Percentiles rank a stretch among this genome's conserved stretches.
Conservation (phyloP, 2,797 vertebrate species). For the Gymnothorax reevesii region DNA sequence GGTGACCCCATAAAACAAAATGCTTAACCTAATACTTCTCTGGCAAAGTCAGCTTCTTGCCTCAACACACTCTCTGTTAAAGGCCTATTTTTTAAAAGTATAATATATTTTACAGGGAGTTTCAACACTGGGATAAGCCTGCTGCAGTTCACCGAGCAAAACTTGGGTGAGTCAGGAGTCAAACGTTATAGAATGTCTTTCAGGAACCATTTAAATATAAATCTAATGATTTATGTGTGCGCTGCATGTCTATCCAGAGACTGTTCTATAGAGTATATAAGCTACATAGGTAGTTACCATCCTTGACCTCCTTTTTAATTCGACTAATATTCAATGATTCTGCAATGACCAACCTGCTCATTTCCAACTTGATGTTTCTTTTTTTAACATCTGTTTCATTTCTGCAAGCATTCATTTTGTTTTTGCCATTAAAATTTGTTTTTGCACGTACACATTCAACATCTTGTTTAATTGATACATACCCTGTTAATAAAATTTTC, state of each 20-base stretch:
- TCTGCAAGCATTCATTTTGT: background rate
- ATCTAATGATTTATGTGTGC: background rate
- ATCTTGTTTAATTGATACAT: background rate
- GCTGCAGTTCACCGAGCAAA: slow-evolving; percentile 67
- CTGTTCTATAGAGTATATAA: background rate
- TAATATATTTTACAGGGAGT: slow-evolving; percentile 52
- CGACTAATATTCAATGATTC: background rate
- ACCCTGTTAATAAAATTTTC: too few species aligned
- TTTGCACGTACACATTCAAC: background rate
- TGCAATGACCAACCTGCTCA: background rate
- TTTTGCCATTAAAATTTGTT: background rate
- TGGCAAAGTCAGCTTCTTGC: background rate
- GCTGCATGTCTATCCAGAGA: background rate
- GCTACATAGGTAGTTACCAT: background rate
- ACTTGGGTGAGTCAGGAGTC: slow-evolving; percentile 60
- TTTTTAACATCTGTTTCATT: background rate
- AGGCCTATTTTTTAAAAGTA: background rate
- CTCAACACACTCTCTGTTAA: background rate
- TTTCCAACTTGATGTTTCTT: background rate
- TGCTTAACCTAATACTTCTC: background rate
- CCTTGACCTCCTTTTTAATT: background rate
- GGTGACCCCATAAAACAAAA: background rate
- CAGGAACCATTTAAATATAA: background rate
- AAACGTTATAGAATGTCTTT: background rate
- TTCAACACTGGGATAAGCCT: slow-evolving; percentile 63